A percentile compares a stretch with the other conserved stretches of the same genome.
These are phyloP conservation scores for Coregonus suidteri DNA, from an alignment of 2,797 vertebrate species.

Conservation along the genomic window DNA sequence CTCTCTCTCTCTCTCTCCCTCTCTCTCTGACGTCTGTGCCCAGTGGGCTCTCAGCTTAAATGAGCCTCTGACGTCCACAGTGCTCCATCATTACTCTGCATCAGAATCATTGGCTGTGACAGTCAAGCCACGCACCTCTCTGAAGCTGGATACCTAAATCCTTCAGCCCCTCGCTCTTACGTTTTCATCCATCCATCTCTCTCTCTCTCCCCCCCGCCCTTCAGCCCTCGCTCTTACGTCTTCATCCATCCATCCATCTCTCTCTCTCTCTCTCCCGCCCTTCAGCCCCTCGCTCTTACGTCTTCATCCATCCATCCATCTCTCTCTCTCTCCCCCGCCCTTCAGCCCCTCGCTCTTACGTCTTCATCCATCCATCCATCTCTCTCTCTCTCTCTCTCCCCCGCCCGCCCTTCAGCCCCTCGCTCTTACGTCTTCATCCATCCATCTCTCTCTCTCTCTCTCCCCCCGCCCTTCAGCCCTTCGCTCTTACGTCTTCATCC, in stretches of 20 bases:
- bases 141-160: too few species aligned
- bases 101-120: not conserved
- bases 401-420: not conserved
- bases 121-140: too few species aligned
- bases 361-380: not conserved
- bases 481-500: not conserved
- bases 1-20: too few species aligned
- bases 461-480: not conserved
- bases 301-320: too few species aligned
- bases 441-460: too few species aligned
- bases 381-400: not conserved
- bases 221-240: too few species aligned
- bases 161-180: not conserved
- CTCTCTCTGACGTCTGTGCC: not conserved
- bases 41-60: not conserved
- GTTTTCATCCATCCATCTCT: not conserved
- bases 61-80: not conserved
- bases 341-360: not conserved
- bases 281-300: too few species aligned
- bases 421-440: not conserved
- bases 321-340: too few species aligned
- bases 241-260: too few species aligned
- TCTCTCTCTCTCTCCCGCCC: not conserved
- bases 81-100: not conserved
- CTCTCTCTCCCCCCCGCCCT: too few species aligned